Percentiles rank a stretch among this genome's conserved stretches.
phyloP scores from a whole-genome alignment of 30 jellyfish, hydroid and myxozoan species.

The Hydra vulgaris region DNA sequence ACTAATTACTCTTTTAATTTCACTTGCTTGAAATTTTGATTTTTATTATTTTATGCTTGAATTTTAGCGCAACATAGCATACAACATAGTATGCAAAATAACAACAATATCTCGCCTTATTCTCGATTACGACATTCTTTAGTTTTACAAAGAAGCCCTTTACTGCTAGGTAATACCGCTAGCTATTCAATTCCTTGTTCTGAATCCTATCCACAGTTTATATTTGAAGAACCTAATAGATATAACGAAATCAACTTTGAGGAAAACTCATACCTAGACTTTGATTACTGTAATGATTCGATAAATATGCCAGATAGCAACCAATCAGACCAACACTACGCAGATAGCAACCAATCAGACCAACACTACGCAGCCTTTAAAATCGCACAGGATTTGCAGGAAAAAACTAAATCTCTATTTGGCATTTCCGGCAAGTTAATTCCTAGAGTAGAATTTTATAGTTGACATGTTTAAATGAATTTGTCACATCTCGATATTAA shows the following conservation, averaged over 20 bases:
- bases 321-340: not conserved
- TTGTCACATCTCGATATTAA: no score
- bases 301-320: not conserved
- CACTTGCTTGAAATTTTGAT: not conserved
- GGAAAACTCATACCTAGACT: not conserved
- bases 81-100: no score
- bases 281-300: not conserved
- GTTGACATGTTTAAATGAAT: no score
- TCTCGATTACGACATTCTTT: not conserved
- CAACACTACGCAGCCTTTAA: slow-evolving; percentile 15
- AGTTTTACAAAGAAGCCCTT: not conserved
- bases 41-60: no score
- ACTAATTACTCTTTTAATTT: no score
- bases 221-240: not conserved
- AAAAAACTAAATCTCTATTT: slow-evolving; percentile 21
- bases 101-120: not conserved
- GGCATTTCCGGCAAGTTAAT: not conserved
- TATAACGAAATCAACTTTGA: not conserved
- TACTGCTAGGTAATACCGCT: not conserved
- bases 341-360: not conserved
- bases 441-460: not conserved
- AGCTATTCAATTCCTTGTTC: not conserved
- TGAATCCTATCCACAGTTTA: not conserved
- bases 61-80: not conserved
- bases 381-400: slow-evolving; percentile 24